phyloP scores from a whole-genome alignment of 2,113 vertebrate species.

The Perca fluviatilis region DNA sequence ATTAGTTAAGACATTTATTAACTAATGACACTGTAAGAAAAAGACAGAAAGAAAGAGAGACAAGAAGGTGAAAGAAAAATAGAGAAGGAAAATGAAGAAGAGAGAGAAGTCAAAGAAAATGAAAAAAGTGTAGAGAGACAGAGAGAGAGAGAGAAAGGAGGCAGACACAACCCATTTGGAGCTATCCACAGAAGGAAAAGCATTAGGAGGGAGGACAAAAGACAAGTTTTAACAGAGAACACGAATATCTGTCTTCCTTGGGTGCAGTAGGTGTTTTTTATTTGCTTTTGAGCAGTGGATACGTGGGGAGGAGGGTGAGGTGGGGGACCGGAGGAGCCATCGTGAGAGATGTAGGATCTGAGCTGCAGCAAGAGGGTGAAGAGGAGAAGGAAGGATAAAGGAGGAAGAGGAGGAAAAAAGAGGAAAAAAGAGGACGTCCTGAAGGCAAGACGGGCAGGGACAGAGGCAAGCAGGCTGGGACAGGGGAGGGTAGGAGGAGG shows the following conservation, averaged over 20 bases:
- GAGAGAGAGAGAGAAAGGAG: constrained; percentile 29
- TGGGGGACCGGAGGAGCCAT: constrained; percentile 82
- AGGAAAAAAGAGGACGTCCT: constrained; percentile 82
- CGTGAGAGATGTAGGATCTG: constrained; percentile 89
- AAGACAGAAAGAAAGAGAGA: constrained; percentile 41
- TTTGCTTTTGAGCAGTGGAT: constrained; percentile 66
- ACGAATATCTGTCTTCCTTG: constrained; percentile 67
- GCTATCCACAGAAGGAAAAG: constrained; percentile 55
- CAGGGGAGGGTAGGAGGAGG: constrained; percentile 84
- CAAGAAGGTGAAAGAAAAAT: constrained; percentile 16
- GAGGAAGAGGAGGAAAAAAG: constrained; percentile 77
- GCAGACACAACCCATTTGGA: constrained; percentile 57
- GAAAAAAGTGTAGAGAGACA: constrained; percentile 19
- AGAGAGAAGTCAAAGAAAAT: constrained; percentile 37
- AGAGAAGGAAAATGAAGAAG: constrained; percentile 4
- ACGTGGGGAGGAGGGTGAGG: constrained; percentile 77
- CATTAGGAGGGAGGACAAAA: constrained; percentile 54
- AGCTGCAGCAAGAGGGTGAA: constrained; percentile 80
- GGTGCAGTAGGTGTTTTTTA: constrained; percentile 44
- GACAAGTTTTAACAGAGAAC: constrained; percentile 72
- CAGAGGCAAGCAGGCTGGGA: constrained; percentile 87
- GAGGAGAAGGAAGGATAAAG: constrained; percentile 68
- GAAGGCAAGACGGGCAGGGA: constrained; percentile 83
- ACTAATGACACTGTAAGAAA: constrained; percentile 57
- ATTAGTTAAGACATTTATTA: constrained; percentile 48